These are phyloP conservation scores for Pseudochirops corinnae DNA, from an alignment of 2,797 vertebrate species.

Conservation along the genomic window DNA sequence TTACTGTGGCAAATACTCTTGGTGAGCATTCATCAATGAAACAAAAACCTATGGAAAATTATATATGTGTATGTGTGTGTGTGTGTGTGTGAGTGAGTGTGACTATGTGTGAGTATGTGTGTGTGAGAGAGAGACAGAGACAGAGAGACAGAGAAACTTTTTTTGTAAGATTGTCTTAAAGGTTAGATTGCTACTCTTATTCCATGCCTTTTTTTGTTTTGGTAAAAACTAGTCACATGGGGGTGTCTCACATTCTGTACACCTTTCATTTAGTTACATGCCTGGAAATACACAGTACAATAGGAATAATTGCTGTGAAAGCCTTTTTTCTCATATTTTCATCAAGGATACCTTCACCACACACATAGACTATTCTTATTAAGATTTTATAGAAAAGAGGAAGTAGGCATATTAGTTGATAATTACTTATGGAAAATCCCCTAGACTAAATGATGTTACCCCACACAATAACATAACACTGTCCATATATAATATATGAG, in stretches of 20 bases:
- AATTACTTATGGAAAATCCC: neutral
- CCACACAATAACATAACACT: neutral
- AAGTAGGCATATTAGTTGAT: neutral
- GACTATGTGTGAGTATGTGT: no score
- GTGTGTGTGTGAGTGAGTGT: no score
- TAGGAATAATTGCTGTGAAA: neutral
- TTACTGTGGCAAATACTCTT: neutral
- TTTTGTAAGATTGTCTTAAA: neutral
- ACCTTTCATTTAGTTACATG: neutral
- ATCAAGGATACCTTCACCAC: neutral
- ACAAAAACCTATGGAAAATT: neutral
- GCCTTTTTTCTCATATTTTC: neutral
- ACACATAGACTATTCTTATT: neutral
- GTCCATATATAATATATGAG: neutral
- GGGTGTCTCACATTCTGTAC: neutral
- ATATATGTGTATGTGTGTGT: no score
- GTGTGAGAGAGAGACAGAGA: no score
- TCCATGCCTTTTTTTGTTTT: neutral
- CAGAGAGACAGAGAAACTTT: no score
- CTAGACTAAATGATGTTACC: neutral
- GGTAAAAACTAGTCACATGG: neutral
- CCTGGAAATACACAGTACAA: neutral
- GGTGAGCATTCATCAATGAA: neutral
- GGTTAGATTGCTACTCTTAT: neutral
- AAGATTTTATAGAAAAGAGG: neutral